Conservation (phyloP, 2,113 vertebrate species). For the Columba livia region DNA sequence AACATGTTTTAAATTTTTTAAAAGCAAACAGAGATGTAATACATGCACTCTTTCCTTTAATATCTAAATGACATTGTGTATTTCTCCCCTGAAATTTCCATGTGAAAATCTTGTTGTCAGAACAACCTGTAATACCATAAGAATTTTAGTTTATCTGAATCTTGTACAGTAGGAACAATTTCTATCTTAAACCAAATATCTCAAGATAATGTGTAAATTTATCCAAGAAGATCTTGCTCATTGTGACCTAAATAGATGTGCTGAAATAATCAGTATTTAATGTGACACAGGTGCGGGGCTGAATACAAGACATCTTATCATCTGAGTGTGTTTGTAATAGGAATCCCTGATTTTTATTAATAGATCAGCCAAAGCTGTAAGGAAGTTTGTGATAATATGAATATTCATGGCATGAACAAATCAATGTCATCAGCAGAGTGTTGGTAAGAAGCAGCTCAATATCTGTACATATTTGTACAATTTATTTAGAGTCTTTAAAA, state of each 20-base stretch:
- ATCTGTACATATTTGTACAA: not conserved
- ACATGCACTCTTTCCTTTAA: not conserved
- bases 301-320: not conserved
- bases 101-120: not conserved
- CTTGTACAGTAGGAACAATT: not conserved
- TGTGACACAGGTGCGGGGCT: not conserved
- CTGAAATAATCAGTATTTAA: not conserved
- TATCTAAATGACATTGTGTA: not conserved
- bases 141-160: not conserved
- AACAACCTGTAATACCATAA: not conserved
- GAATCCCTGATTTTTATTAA: not conserved
- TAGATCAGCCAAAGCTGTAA: not conserved
- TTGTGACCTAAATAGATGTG: not conserved
- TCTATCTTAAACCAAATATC: not conserved
- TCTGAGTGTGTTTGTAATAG: not conserved
- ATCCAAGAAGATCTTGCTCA: not conserved
- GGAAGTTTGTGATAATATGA: not conserved
- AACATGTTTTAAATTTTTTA: not conserved
- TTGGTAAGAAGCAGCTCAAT: not conserved
- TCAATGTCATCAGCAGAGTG: fast-evolving
- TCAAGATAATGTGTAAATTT: not conserved
- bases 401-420: not conserved
- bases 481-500: not conserved
- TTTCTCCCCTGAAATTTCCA: not conserved
- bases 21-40: not conserved